phyloP scores from a whole-genome alignment of 2,113 vertebrate genomes.

The Gila orcuttii region DNA sequence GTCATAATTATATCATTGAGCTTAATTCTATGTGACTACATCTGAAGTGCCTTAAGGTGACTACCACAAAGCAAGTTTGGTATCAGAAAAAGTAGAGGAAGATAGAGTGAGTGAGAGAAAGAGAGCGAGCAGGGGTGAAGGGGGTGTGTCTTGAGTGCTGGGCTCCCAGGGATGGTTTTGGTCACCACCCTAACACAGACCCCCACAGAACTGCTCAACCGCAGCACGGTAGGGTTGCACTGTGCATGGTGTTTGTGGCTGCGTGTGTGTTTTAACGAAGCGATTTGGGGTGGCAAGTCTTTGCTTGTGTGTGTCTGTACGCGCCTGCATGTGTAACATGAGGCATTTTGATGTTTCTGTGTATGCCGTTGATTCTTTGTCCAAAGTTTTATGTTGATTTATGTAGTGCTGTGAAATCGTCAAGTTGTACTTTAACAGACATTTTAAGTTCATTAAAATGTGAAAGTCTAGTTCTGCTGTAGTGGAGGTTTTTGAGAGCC shows the following conservation, averaged over 20 bases:
- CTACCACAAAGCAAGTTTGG: slow-evolving; percentile 4
- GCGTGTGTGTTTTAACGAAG: slow-evolving; percentile 3
- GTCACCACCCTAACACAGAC: slow-evolving; percentile 58
- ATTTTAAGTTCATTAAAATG: slow-evolving; percentile 1
- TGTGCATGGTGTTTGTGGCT: slow-evolving; percentile 48
- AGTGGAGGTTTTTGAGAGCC: background rate
- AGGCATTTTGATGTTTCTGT: background rate
- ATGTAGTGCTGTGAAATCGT: background rate
- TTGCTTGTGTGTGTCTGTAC: slow-evolving; percentile 53
- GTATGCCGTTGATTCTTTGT: slow-evolving; percentile 1
- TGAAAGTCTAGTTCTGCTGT: background rate
- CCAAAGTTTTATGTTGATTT: background rate
- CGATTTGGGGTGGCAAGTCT: slow-evolving; percentile 14
- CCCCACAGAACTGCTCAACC: slow-evolving; percentile 57
- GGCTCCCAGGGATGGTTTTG: slow-evolving; percentile 53
- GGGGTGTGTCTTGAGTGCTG: slow-evolving; percentile 59
- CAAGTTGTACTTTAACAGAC: background rate
- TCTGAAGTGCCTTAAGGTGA: slow-evolving; percentile 17
- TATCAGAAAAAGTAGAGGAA: slow-evolving; percentile 6
- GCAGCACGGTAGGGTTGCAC: slow-evolving; percentile 62
- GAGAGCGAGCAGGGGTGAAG: slow-evolving; percentile 51
- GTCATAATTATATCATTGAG: slow-evolving; percentile 26
- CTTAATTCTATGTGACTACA: slow-evolving; percentile 13
- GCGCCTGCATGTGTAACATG: slow-evolving; percentile 50
- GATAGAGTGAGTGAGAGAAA: slow-evolving; percentile 26